phyloP scores from a whole-genome alignment of 2,113 vertebrate genomes.

The Carassius auratus region DNA sequence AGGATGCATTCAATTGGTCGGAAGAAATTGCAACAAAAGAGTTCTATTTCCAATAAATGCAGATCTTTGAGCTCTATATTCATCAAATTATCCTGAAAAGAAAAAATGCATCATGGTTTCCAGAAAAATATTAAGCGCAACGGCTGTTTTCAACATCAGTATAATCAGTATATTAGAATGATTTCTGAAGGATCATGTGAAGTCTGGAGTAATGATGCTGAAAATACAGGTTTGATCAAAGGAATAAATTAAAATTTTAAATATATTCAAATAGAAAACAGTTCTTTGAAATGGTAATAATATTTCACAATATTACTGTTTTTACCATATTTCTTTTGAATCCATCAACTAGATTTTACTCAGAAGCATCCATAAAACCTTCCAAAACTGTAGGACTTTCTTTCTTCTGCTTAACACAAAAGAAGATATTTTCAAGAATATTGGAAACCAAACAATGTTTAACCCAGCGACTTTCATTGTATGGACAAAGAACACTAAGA shows the following conservation, averaged over 20 bases:
- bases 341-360: no score
- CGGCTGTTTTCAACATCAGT: neutral
- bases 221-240: neutral
- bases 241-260: neutral
- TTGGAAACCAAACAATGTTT: no score
- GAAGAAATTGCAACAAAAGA: neutral
- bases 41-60: no score
- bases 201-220: neutral
- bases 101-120: neutral
- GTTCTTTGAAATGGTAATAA: neutral
- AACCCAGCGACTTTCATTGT: no score
- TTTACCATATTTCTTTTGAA: neutral
- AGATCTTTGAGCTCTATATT: no score
- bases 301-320: neutral
- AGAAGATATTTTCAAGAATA: no score
- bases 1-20: neutral
- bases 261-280: neutral
- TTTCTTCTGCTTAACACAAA: no score
- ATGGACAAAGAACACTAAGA: no score
- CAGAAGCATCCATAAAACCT: no score
- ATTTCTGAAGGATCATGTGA: neutral
- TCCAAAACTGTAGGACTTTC: no score
- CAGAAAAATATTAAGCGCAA: neutral
- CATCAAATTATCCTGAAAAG: neutral
- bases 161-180: neutral